Evolutionary conservation across 2,113 vertebrate genomes (phyloP), one percentile per base, ranked within the genome.

Genomic region (Pardalotus punctatus): DNA sequence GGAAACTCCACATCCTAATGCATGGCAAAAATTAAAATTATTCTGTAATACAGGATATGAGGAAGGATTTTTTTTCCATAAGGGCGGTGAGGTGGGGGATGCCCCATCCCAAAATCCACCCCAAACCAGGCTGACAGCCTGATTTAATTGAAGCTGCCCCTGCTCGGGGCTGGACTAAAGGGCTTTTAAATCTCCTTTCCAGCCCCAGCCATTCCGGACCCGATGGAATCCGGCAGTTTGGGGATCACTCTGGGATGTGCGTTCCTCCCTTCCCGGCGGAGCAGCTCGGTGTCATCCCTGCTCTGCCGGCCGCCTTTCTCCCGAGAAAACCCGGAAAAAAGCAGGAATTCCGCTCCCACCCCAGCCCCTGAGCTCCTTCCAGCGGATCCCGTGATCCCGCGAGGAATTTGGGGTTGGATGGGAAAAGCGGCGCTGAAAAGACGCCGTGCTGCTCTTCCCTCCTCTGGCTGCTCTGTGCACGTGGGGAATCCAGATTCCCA

Each of bases 401-500:
- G 43, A 20, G 43, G 19, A 20, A 20, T 10, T 20, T 10, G 43
- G 14, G 10, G 43, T 45, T 14, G 20, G 43, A 20, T 19, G 19
- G 14, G 33, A 42, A 42, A 50, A 81, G 38, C 1, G 4, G 2
- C 40, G 7, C 10, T 8, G 33, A 31, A 22, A 35, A 33, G 62
- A 28, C 23, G 38, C 35, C 12, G 8, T 28, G 13, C 65, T 61
- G 11, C 21, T 2, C 12, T 31, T 15, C 11, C 10, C 16, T 21
- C 2, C 43, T 7, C 50, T 7, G 24, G 12, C 5, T 15, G 28
- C 71, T 20, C 42, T 79, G 38, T 22, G 4, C 14, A 2, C 5
- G 2, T 0, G 12, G 8, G 22, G 71, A 48, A n/a, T 12, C 19
- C 21, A 50, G 40, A 15, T 65, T n/a, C 35, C 43, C n/a, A 42